Conservation (phyloP, 2,113 vertebrate genomes). For the Thamnophis sirtalis region DNA sequence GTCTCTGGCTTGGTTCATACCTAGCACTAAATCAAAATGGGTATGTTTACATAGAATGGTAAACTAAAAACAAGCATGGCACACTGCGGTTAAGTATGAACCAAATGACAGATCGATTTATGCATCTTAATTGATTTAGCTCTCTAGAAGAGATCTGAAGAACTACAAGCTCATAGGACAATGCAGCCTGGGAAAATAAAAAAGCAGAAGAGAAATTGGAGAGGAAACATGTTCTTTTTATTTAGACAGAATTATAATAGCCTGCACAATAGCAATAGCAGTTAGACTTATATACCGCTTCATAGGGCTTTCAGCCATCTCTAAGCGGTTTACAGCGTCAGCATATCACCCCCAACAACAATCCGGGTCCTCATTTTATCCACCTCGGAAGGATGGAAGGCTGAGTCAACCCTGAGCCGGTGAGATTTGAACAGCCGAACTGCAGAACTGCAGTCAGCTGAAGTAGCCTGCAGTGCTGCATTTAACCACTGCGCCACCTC, state of each 20-base stretch:
- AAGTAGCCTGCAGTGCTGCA: too few species aligned
- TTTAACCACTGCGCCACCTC: too few species aligned
- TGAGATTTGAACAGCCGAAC: too few species aligned
- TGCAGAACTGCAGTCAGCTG: too few species aligned
- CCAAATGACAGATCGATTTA: not conserved
- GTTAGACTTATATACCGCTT: too few species aligned
- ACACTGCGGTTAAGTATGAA: not conserved
- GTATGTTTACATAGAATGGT: not conserved
- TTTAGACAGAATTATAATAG: not conserved
- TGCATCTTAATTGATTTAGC: not conserved
- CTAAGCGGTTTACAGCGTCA: too few species aligned
- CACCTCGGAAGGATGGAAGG: too few species aligned
- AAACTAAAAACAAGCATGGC: not conserved
- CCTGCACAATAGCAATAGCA: too few species aligned
- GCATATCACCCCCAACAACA: too few species aligned
- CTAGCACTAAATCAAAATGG: not conserved
- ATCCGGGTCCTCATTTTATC: too few species aligned
- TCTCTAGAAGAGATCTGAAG: not conserved
- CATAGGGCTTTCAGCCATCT: too few species aligned
- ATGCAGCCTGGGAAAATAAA: not conserved
- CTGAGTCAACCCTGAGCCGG: too few species aligned
- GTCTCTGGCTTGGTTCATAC: not conserved
- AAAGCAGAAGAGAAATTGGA: not conserved
- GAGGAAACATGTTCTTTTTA: not conserved
- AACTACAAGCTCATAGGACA: not conserved